Conservation (phyloP, 1,140 invertebrate species). For the Ooceraea biroi region DNA sequence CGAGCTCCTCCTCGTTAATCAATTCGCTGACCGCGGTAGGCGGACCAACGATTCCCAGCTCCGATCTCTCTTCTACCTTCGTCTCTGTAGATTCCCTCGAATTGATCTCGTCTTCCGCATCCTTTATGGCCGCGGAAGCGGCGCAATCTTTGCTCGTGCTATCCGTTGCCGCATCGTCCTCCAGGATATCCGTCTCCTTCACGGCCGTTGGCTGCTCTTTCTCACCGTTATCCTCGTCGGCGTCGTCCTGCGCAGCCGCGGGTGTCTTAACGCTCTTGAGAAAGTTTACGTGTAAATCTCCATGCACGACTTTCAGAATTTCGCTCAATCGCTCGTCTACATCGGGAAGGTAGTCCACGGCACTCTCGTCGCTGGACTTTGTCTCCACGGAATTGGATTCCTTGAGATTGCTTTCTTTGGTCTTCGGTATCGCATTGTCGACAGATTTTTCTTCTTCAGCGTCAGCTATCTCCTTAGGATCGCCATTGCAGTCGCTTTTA, state of each 20-base stretch:
- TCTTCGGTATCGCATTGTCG: background rate
- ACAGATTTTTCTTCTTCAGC: background rate
- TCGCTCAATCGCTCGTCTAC: slow-evolving; percentile 50
- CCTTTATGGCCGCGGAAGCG: background rate
- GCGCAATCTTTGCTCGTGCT: background rate
- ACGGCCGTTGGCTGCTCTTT: background rate
- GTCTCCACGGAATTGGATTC: background rate
- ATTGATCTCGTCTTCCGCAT: background rate
- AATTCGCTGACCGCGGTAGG: slow-evolving; percentile 76
- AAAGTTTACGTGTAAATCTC: slow-evolving; percentile 39
- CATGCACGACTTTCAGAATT: slow-evolving; percentile 65
- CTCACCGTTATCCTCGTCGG: background rate
- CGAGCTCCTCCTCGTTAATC: slow-evolving; percentile 78
- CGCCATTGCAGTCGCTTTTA: slow-evolving; percentile 6
- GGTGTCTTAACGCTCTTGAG: background rate
- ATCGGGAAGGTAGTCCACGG: background rate
- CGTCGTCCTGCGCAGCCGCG: background rate
- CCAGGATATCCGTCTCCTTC: background rate
- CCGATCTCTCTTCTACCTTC: slow-evolving; percentile 35
- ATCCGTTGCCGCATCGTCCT: background rate
- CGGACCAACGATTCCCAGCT: slow-evolving; percentile 77
- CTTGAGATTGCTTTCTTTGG: slow-evolving; percentile 9
- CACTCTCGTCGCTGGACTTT: slow-evolving; percentile 2
- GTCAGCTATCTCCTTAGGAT: background rate
- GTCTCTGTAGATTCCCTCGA: slow-evolving; percentile 6